Conservation (phyloP, 1,140 invertebrate species). For the Trichogramma pretiosum region DNA sequence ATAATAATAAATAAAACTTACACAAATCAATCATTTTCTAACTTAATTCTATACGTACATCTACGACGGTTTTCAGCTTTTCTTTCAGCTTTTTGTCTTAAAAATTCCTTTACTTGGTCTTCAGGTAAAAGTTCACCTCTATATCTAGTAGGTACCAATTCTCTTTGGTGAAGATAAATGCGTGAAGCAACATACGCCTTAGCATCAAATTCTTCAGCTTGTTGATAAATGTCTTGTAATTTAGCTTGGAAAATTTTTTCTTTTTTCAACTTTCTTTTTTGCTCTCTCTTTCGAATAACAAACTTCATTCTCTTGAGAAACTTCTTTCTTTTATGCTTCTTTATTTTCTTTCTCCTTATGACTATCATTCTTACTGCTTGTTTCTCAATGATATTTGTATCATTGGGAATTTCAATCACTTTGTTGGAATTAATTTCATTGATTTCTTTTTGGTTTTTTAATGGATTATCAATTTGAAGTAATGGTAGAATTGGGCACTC, state of each 20-base stretch:
- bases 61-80: slow-evolving; percentile 12
- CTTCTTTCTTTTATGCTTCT: slow-evolving; percentile 74
- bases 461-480: slow-evolving; percentile 19
- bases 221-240: slow-evolving; percentile 57
- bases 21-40: slow-evolving; percentile 6
- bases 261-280: slow-evolving; percentile 58
- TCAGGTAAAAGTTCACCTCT: slow-evolving; percentile 57
- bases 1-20: too few relatives aligned
- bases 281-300: slow-evolving; percentile 60
- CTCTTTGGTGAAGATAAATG: slow-evolving; percentile 53
- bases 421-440: slow-evolving; percentile 23
- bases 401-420: slow-evolving; percentile 30
- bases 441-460: slow-evolving; percentile 23
- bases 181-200: slow-evolving; percentile 59
- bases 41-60: slow-evolving; percentile 11
- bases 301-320: slow-evolving; percentile 68
- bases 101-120: slow-evolving; percentile 51
- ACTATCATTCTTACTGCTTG: slow-evolving; percentile 65
- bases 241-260: slow-evolving; percentile 69
- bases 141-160: slow-evolving; percentile 53
- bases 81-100: slow-evolving; percentile 27
- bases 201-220: slow-evolving; percentile 67
- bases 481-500: slow-evolving; percentile 20
- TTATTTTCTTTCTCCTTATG: slow-evolving; percentile 76
- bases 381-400: slow-evolving; percentile 43